Percentiles rank a stretch among this genome's conserved stretches.
Evolutionary conservation across 2,113 vertebrate genomes (phyloP).

Genomic region (Leptobrachium ailaonicum): DNA sequence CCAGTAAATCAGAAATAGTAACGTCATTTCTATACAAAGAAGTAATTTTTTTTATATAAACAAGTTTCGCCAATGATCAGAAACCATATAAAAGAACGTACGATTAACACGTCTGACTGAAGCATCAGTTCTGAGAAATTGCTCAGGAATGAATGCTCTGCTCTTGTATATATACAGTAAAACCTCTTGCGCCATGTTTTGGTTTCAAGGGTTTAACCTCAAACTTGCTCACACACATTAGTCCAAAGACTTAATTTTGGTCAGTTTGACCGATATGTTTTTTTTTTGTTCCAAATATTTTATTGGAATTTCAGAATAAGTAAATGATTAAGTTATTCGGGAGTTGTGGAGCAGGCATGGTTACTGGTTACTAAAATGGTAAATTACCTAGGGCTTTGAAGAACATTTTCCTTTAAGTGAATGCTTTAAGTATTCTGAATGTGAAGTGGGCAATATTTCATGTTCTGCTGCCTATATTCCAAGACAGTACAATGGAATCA

Average conservation of each 20-base stretch:
- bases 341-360: background rate
- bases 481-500: slow-evolving; percentile 62
- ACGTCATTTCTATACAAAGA: background rate
- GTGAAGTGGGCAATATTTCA: slow-evolving; percentile 57
- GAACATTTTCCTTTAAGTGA: slow-evolving; percentile 57
- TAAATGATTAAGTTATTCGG: background rate
- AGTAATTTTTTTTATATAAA: background rate
- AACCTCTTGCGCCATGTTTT: background rate
- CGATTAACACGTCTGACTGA: background rate
- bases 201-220: slow-evolving; percentile 6
- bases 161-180: background rate
- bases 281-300: background rate
- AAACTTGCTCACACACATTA: slow-evolving; percentile 1
- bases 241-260: background rate
- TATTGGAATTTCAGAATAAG: background rate
- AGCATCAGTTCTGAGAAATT: background rate
- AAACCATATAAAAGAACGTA: background rate
- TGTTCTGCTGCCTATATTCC: slow-evolving; percentile 58
- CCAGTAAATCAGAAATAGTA: background rate
- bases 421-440: slow-evolving; percentile 60
- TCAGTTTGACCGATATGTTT: background rate
- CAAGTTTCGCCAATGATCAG: background rate
- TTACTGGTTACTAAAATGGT: background rate
- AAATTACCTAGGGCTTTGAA: slow-evolving; percentile 29
- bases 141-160: background rate